A percentile compares a stretch with the other conserved stretches of the same genome.
Evolutionary conservation across 2,888 invertebrate species (phyloP).

Genomic region (Kuschelorhynchus macadamiae): DNA sequence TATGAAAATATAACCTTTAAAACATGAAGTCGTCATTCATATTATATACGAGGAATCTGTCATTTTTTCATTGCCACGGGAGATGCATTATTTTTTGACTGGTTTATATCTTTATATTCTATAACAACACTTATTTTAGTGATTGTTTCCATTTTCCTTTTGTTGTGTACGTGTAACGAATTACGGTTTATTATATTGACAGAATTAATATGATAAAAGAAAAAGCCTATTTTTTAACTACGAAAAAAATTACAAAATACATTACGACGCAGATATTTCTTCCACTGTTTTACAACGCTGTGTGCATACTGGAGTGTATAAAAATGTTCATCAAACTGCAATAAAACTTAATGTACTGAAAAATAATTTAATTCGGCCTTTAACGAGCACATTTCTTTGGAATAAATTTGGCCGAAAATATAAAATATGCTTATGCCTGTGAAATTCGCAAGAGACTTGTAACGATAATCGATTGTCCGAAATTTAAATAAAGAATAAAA

Average conservation of each 20-base stretch:
- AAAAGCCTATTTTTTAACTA: not conserved
- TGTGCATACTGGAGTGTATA: slow-evolving; percentile 18
- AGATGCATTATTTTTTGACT: not conserved
- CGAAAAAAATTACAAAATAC: not conserved
- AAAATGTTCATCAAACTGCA: slow-evolving; percentile 35
- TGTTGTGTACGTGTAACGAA: too few relatives aligned
- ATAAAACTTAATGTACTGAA: slow-evolving; percentile 34
- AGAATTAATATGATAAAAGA: too few relatives aligned
- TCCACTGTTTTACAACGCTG: not conserved
- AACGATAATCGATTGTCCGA: not conserved
- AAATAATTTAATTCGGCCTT: slow-evolving; percentile 36
- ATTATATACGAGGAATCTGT: too few relatives aligned
- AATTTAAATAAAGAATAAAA: not conserved
- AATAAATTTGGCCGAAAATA: slow-evolving; percentile 30
- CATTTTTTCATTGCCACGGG: too few relatives aligned
- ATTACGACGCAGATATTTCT: not conserved
- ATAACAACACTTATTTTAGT: not conserved
- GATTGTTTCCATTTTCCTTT: too few relatives aligned
- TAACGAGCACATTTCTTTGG: slow-evolving; percentile 20
- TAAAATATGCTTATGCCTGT: slow-evolving; percentile 20
- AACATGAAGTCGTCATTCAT: too few relatives aligned
- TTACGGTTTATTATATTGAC: too few relatives aligned
- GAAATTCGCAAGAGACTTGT: not conserved
- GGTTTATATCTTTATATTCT: not conserved
- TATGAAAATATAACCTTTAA: too few relatives aligned